These are phyloP conservation scores for Axis porcinus DNA, from an alignment of 2,113 vertebrate species.

Conservation along the genomic window DNA sequence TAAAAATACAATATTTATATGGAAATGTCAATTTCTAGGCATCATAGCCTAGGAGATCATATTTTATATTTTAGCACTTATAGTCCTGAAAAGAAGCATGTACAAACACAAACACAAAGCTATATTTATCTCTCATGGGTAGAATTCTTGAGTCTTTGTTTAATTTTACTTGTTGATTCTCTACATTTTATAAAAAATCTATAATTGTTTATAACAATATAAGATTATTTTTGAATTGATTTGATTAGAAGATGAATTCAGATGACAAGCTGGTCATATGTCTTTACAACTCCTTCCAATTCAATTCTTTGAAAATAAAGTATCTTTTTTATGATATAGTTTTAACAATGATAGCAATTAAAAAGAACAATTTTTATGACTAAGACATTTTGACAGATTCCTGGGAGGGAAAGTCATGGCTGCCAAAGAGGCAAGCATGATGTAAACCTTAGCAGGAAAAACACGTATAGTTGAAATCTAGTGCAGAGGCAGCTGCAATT, in stretches of 20 bases:
- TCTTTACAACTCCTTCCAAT: neutral
- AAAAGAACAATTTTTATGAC: neutral
- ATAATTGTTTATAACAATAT: neutral
- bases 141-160: neutral
- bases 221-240: neutral
- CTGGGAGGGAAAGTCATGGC: neutral
- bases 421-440: neutral
- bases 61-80: neutral
- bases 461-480: neutral
- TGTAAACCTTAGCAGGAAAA: neutral
- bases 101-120: neutral
- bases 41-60: neutral
- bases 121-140: neutral
- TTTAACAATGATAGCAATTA: neutral
- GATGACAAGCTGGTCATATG: neutral
- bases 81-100: too few species aligned
- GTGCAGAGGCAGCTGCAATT: neutral
- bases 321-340: neutral
- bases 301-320: neutral
- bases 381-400: neutral
- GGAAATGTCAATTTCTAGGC: neutral
- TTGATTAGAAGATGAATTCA: neutral
- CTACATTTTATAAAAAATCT: neutral
- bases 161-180: neutral
- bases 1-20: neutral